Evolutionary conservation across 2,888 invertebrate genomes (phyloP).

Genomic region (Orchestes rusci): DNA sequence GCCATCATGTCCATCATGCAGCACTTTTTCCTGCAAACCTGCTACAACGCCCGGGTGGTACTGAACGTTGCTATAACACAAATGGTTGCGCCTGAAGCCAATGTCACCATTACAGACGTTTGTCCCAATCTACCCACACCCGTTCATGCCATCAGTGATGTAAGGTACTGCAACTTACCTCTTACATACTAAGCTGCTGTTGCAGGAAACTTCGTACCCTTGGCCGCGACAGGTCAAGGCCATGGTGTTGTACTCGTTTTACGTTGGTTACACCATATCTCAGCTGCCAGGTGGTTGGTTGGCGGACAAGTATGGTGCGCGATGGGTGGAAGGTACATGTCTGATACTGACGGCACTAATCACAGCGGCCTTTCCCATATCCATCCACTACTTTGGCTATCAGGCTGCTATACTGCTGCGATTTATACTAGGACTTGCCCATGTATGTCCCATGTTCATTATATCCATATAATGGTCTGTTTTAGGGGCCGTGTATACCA

Average conservation of each 20-base stretch:
- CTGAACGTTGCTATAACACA: slow-evolving; percentile 41
- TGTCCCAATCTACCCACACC: too few species aligned
- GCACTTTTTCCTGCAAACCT: slow-evolving; percentile 38
- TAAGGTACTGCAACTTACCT: too few species aligned
- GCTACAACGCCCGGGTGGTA: slow-evolving; percentile 38
- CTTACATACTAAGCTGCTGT: too few species aligned
- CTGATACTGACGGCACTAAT: background rate
- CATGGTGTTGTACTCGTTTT: slow-evolving; percentile 71
- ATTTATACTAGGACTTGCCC: slow-evolving; percentile 55
- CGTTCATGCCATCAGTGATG: too few species aligned
- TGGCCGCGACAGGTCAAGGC: slow-evolving; percentile 68
- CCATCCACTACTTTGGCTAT: slow-evolving; percentile 54
- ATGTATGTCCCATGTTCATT: slow-evolving; percentile 32
- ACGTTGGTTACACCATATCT: slow-evolving; percentile 77
- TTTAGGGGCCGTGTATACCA: slow-evolving; percentile 69
- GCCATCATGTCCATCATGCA: slow-evolving; percentile 52
- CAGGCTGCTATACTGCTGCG: slow-evolving; percentile 62
- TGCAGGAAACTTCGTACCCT: too few species aligned
- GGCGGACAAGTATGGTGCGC: slow-evolving; percentile 75
- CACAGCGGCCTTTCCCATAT: slow-evolving; percentile 61
- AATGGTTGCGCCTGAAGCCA: slow-evolving; percentile 32
- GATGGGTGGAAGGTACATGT: slow-evolving; percentile 36
- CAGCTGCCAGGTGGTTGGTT: slow-evolving; percentile 75
- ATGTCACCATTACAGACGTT: too few species aligned
- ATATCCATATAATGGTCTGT: background rate